Evolutionary conservation across 2,888 invertebrate species (phyloP).

Genomic region (Lasioglossum vierecki): DNA sequence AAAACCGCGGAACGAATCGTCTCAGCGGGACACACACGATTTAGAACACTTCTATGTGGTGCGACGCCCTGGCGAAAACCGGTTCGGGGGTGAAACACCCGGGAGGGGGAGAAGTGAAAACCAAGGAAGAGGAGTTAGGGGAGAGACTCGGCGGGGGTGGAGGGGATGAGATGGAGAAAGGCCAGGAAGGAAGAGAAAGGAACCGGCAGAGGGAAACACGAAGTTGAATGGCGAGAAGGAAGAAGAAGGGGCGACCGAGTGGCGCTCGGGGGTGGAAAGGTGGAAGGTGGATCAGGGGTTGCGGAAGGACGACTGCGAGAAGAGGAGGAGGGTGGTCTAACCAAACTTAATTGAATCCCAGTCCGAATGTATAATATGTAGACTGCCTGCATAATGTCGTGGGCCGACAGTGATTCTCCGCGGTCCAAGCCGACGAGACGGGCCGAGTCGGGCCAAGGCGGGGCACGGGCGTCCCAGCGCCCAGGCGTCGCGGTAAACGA

Average conservation of each 20-base stretch:
- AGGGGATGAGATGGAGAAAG: background rate
- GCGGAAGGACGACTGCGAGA: constrained; percentile 48
- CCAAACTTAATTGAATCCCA: constrained; percentile 84
- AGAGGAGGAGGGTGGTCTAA: constrained; percentile 76
- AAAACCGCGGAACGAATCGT: constrained; percentile 60
- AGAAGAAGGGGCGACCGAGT: constrained; percentile 31
- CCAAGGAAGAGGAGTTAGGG: constrained; percentile 14
- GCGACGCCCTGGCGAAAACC: constrained; percentile 9
- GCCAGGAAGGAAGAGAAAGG: constrained; percentile 43
- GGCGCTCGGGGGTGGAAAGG: constrained; percentile 31
- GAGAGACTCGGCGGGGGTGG: background rate
- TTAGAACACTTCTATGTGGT: constrained; percentile 74
- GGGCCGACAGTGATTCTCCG: constrained; percentile 78
- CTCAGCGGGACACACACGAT: constrained; percentile 72
- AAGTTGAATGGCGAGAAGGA: constrained; percentile 52
- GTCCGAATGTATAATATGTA: constrained; percentile 84
- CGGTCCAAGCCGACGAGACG: constrained; percentile 28
- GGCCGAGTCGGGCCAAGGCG: constrained; percentile 13
- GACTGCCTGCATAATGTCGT: constrained; percentile 84
- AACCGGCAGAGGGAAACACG: constrained; percentile 53
- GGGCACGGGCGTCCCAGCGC: constrained; percentile 11
- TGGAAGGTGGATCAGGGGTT: constrained; percentile 47
- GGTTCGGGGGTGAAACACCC: background rate
- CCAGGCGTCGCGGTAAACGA: constrained; percentile 37
- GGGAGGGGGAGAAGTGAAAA: background rate